Conservation (phyloP, 1,140 invertebrate species). For the Leptonema lineaticorne region DNA sequence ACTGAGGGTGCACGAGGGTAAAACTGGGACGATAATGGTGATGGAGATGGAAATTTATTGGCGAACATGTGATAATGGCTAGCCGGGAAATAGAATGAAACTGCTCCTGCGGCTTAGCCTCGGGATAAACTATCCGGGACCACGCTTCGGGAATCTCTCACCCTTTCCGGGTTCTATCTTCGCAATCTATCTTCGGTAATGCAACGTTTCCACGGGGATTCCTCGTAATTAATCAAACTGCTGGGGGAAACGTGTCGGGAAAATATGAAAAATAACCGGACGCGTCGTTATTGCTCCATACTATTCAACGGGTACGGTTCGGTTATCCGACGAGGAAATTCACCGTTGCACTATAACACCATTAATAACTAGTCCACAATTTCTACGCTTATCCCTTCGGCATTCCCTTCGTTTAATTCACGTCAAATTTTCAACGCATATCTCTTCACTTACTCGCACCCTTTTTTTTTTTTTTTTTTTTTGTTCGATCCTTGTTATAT, state of each 20-base stretch:
- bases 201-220: constrained; percentile 15
- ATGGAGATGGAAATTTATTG: constrained; percentile 24
- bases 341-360: too few species aligned
- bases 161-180: not conserved
- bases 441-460: too few species aligned
- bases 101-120: constrained; percentile 15
- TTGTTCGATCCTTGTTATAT: too few species aligned
- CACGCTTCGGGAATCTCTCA: not conserved
- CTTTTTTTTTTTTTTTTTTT: too few species aligned
- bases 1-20: not conserved
- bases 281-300: not conserved
- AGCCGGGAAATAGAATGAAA: constrained; percentile 25
- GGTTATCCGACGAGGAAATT: too few species aligned
- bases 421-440: not conserved
- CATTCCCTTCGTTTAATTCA: not conserved
- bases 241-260: not conserved
- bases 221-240: constrained; percentile 12
- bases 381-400: not conserved
- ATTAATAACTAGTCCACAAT: too few species aligned
- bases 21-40: constrained; percentile 12
- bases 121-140: constrained; percentile 3
- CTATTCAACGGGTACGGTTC: too few species aligned
- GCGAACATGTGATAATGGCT: constrained; percentile 31
- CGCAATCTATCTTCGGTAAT: constrained; percentile 10
- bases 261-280: constrained; percentile 8